These are phyloP conservation scores for Prionace glauca DNA, from an alignment of 2,797 vertebrate genomes.

Conservation along the genomic window DNA sequence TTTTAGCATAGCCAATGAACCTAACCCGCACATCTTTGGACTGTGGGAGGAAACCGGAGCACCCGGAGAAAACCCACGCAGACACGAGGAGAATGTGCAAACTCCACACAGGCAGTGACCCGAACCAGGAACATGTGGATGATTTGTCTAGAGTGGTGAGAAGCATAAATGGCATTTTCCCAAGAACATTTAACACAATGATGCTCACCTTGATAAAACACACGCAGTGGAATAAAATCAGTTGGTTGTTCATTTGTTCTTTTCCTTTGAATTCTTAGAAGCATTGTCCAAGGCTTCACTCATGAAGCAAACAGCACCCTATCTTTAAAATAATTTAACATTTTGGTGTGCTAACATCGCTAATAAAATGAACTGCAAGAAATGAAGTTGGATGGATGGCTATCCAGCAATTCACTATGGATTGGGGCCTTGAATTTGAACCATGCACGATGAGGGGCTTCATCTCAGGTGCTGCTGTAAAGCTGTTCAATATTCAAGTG, in stretches of 20 bases:
- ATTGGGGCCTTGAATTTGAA: not conserved
- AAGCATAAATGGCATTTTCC: not conserved
- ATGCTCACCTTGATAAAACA: not conserved
- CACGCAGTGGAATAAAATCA: not conserved
- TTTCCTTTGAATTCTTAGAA: not conserved
- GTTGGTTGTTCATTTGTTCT: not conserved
- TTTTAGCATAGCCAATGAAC: too few species aligned
- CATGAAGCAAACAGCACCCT: not conserved
- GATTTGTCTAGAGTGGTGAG: not conserved
- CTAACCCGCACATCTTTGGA: too few species aligned
- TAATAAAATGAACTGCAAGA: not conserved
- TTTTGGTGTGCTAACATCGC: not conserved
- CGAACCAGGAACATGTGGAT: too few species aligned
- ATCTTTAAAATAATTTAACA: not conserved
- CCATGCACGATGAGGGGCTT: not conserved
- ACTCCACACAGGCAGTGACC: too few species aligned
- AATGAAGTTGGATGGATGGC: not conserved
- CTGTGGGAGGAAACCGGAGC: too few species aligned
- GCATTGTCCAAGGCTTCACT: not conserved
- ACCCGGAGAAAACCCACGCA: too few species aligned
- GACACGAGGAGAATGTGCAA: too few species aligned
- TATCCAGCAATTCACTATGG: not conserved
- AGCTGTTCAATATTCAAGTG: not conserved
- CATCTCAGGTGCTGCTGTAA: not conserved
- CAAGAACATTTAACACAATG: not conserved